Percentiles rank a stretch among this genome's conserved stretches.
phyloP scores from a whole-genome alignment of 2,113 vertebrate genomes.

The Brachypteracias leptosomus region DNA sequence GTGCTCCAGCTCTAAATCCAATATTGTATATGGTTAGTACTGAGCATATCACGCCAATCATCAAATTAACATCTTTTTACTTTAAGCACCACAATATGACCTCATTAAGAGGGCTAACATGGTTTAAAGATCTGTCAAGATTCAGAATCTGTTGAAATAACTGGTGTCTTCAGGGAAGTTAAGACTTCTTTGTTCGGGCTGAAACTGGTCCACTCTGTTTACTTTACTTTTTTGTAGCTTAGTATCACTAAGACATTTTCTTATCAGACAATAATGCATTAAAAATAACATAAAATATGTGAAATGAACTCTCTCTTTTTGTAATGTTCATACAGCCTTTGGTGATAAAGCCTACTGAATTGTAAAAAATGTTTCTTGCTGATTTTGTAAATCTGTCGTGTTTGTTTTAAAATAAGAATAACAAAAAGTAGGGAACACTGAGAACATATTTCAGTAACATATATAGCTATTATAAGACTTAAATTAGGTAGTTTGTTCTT shows the following conservation, averaged over 20 bases:
- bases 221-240: background rate
- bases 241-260: background rate
- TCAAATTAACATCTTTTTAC: background rate
- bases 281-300: background rate
- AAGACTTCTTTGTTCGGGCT: background rate
- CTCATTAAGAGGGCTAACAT: rapidly evolving
- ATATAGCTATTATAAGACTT: background rate
- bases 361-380: background rate
- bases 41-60: background rate
- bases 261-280: background rate
- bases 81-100: background rate
- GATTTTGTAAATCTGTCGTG: background rate
- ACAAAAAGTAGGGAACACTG: background rate
- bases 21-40: rapidly evolving
- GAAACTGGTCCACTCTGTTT: background rate
- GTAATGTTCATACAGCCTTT: background rate
- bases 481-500: background rate
- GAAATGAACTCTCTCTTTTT: background rate
- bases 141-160: background rate
- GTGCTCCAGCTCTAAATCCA: rapidly evolving
- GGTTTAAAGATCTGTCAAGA: background rate
- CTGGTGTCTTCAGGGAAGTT: background rate
- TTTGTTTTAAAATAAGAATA: background rate
- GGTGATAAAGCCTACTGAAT: background rate
- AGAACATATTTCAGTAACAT: background rate